Conservation (phyloP, 2,113 vertebrate species). For the Stictonetta naevosa region DNA sequence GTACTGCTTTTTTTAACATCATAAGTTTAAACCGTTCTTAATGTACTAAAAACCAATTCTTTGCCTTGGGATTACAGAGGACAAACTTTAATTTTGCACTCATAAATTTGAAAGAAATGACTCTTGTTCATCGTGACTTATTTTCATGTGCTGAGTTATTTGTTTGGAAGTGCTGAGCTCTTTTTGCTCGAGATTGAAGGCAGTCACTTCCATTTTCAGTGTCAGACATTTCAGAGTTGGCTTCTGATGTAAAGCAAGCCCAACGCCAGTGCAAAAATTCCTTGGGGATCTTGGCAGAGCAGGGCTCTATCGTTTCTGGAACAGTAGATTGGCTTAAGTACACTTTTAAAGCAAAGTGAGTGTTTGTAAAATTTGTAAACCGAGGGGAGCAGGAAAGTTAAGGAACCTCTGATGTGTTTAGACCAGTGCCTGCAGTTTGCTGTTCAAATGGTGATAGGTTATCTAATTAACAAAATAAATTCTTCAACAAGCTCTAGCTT, state of each 20-base stretch:
- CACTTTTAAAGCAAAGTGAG: neutral
- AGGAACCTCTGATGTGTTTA: neutral
- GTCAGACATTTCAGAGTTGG: slow-evolving; percentile 48
- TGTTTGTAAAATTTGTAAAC: neutral
- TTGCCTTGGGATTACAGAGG: neutral
- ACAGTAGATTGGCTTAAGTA: neutral
- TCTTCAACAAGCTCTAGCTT: neutral
- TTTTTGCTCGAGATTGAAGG: neutral
- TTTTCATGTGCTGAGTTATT: neutral
- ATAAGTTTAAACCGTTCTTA: neutral
- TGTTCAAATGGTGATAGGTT: neutral
- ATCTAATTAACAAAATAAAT: neutral
- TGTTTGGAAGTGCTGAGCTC: neutral
- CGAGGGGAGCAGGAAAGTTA: neutral
- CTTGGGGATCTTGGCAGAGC: slow-evolving; percentile 34
- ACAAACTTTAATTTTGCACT: neutral
- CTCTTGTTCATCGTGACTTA: slow-evolving; percentile 15
- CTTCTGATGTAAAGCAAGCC: slow-evolving; percentile 30
- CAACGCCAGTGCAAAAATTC: neutral
- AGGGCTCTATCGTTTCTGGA: slow-evolving; percentile 10
- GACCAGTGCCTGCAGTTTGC: neutral
- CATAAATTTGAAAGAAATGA: neutral
- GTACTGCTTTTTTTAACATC: neutral
- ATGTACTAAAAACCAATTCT: neutral
- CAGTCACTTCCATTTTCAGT: slow-evolving; percentile 41